Conservation (phyloP, 2,113 vertebrate species). For the Xerus inauris region DNA sequence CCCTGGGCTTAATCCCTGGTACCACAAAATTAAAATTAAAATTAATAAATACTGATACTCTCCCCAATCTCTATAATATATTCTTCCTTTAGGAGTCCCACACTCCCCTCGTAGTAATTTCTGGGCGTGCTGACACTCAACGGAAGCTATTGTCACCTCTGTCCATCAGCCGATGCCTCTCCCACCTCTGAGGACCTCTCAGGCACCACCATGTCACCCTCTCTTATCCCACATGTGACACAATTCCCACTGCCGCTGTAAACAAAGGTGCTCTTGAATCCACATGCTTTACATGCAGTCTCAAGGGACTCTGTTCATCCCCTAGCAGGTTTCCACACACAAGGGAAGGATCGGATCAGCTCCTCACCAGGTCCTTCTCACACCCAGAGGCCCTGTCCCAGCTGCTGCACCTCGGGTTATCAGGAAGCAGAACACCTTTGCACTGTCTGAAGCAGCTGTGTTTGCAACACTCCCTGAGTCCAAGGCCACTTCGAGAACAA, state of each 20-base stretch:
- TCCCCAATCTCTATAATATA: fast-evolving
- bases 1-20: no score
- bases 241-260: background rate
- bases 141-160: background rate
- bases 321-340: background rate
- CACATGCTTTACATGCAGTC: fast-evolving
- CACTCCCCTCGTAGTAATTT: fast-evolving
- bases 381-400: no score
- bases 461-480: background rate
- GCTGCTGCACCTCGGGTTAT: background rate
- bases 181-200: background rate
- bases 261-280: background rate
- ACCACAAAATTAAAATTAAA: no score
- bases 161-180: background rate
- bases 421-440: no score
- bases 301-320: background rate
- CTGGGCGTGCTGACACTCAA: fast-evolving
- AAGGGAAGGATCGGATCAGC: background rate
- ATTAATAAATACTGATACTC: fast-evolving
- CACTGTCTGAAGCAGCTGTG: background rate
- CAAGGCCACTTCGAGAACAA: background rate
- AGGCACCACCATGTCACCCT: background rate
- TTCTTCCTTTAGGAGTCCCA: background rate
- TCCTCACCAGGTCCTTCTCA: background rate
- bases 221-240: background rate